Conservation (phyloP, 2,888 invertebrate species). For the Brenthis daphne region DNA sequence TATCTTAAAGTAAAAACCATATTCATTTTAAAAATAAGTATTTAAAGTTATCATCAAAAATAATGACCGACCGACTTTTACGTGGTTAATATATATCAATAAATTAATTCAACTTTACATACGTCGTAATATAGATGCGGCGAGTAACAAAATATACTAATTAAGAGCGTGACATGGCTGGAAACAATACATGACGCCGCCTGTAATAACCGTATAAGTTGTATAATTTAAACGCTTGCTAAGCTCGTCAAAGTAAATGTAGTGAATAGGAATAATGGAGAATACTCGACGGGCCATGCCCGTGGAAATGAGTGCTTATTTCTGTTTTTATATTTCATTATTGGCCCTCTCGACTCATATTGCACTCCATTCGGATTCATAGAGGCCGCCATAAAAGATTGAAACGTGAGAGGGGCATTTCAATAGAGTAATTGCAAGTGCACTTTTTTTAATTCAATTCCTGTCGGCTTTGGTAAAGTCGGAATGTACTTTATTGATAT, state of each 20-base stretch:
- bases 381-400: conserved; percentile 79
- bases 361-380: conserved; percentile 75
- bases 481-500: conserved; percentile 79
- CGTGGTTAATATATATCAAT: not conserved
- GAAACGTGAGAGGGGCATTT: conserved; percentile 80
- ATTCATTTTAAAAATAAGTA: no score
- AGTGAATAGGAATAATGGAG: conserved; percentile 77
- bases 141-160: conserved; percentile 18
- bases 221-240: conserved; percentile 69
- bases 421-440: conserved; percentile 81
- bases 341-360: conserved; percentile 80
- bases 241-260: conserved; percentile 73
- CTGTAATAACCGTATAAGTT: conserved; percentile 28
- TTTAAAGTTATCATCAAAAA: no score
- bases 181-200: conserved; percentile 23
- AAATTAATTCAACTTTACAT: not conserved
- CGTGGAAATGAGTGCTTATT: conserved; percentile 73
- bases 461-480: conserved; percentile 75
- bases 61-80: no score
- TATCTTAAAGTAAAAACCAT: no score
- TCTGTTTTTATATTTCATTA: conserved; percentile 81
- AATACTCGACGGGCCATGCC: conserved; percentile 65
- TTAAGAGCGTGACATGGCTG: conserved; percentile 20
- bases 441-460: conserved; percentile 77
- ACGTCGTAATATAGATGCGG: not conserved